A percentile compares a stretch with the other conserved stretches of the same genome.
Evolutionary conservation across 2,888 invertebrate genomes (phyloP).

Genomic region (Drosophila cracens): DNA sequence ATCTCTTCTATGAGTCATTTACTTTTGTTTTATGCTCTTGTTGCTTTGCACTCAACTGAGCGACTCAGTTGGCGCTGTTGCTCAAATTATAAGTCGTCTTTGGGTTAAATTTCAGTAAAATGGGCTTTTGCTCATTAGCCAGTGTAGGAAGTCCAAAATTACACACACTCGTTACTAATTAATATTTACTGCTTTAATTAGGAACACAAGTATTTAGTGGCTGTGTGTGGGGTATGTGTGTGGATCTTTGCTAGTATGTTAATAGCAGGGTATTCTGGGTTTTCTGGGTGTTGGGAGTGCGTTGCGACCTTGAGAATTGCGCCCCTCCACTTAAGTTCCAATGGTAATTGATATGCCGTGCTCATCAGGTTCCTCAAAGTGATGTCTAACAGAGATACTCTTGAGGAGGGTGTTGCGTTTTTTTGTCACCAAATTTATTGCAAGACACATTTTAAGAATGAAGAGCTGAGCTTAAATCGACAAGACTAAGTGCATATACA

Average conservation of each 20-base stretch:
- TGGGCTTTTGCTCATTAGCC: constrained; percentile 29
- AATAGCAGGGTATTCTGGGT: constrained; percentile 1
- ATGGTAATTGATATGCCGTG: constrained; percentile 19
- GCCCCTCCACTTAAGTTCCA: neutral
- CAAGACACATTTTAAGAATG: neutral
- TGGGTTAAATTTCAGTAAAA: constrained; percentile 41
- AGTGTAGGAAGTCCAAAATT: constrained; percentile 11
- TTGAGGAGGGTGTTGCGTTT: neutral
- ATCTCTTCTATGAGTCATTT: constrained; percentile 28
- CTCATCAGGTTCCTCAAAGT: constrained; percentile 3
- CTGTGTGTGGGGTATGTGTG: neutral
- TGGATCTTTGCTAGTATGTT: neutral
- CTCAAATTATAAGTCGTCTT: constrained; percentile 27
- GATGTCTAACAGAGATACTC: neutral
- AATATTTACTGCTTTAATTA: constrained; percentile 71
- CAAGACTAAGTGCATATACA: neutral
- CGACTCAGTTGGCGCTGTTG: neutral
- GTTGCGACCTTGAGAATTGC: constrained; percentile 35
- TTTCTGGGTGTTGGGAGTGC: neutral
- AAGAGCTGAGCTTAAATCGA: neutral
- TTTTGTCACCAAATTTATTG: neutral
- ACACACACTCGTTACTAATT: constrained; percentile 52
- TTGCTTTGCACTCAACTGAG: constrained; percentile 33
- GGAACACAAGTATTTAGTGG: constrained; percentile 29
- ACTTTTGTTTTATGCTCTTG: neutral